These are phyloP conservation scores for Dendronephthya gigantea DNA, from an alignment of 64 coral and sea anemone species.

Conservation along the genomic window DNA sequence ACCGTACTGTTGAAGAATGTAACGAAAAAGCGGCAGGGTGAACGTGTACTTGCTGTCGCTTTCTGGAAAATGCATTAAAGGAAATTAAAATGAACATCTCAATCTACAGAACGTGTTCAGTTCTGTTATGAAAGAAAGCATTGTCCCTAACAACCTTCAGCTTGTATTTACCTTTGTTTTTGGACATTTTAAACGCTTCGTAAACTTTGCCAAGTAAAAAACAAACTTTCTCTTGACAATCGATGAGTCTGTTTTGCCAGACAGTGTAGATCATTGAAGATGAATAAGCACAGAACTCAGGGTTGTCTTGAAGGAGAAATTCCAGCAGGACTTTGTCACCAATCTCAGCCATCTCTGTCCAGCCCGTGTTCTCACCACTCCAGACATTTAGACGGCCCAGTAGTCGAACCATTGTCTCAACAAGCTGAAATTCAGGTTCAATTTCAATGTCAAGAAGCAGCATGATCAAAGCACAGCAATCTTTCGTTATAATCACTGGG, in stretches of 20 bases:
- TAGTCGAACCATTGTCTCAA: slow-evolving; percentile 65
- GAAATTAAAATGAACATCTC: not conserved
- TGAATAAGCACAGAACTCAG: slow-evolving; percentile 79
- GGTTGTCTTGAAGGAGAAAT: slow-evolving; percentile 51
- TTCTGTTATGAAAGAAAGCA: too few relatives aligned
- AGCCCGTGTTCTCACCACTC: slow-evolving; percentile 61
- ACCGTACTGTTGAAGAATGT: slow-evolving; percentile 58
- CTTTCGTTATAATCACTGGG: too few relatives aligned
- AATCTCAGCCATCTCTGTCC: slow-evolving; percentile 92
- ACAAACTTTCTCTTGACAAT: slow-evolving; percentile 80
- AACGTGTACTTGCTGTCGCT: slow-evolving; percentile 60
- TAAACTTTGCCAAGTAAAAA: slow-evolving; percentile 63
- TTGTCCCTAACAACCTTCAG: not conserved
- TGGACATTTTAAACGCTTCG: slow-evolving; percentile 67
- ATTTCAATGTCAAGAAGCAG: not conserved
- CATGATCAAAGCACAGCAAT: not conserved
- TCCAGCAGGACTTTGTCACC: slow-evolving; percentile 68
- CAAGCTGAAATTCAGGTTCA: slow-evolving; percentile 40
- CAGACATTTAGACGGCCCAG: slow-evolving; percentile 83
- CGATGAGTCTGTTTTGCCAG: slow-evolving; percentile 45
- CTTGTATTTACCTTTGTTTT: slow-evolving; percentile 37
- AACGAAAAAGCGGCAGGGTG: slow-evolving; percentile 71
- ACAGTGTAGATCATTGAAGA: slow-evolving; percentile 81
- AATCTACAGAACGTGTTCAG: not conserved
- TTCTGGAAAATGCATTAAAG: slow-evolving; percentile 36